Conservation (phyloP, 2,888 invertebrate genomes). For the Ennomos fuscantarius region DNA sequence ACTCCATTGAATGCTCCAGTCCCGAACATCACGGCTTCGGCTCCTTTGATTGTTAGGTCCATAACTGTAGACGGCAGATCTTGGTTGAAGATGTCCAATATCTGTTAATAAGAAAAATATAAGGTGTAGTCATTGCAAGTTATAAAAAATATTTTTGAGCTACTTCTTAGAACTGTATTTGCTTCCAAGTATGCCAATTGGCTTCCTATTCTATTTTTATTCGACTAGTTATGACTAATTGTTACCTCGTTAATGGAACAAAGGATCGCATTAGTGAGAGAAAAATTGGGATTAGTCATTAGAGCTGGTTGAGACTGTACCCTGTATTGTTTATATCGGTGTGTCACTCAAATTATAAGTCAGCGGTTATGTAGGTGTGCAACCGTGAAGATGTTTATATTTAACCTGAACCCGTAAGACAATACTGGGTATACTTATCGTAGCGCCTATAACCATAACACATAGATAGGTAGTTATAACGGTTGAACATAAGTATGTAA, state of each 20-base stretch:
- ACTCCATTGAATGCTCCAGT: slow-evolving; percentile 84
- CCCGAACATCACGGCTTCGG: slow-evolving; percentile 81
- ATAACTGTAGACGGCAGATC: slow-evolving; percentile 85
- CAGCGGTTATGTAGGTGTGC: slow-evolving; percentile 4
- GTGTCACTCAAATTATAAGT: slow-evolving; percentile 22
- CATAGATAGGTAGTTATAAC: not conserved
- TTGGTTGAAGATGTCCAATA: slow-evolving; percentile 73
- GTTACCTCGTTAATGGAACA: slow-evolving; percentile 9
- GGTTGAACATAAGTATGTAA: not conserved
- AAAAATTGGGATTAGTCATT: slow-evolving; percentile 31
- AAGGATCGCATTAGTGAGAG: slow-evolving; percentile 9
- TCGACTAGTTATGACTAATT: slow-evolving; percentile 11
- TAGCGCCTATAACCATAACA: not conserved
- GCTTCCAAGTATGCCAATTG: not conserved
- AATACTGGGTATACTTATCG: not conserved
- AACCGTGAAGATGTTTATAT: slow-evolving; percentile 30
- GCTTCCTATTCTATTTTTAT: not conserved
- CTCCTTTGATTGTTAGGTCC: slow-evolving; percentile 85
- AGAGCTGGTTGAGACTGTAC: not conserved
- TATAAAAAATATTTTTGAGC: too few relatives aligned
- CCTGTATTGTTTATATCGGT: not conserved
- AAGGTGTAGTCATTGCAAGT: not conserved
- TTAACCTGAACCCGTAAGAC: slow-evolving; percentile 29
- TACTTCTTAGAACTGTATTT: not conserved
- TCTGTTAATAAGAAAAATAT: slow-evolving; percentile 57